Evolutionary conservation across 2,888 invertebrate species (phyloP), one percentile per base, ranked within the genome.

Genomic region (Hanleya hanleyi): DNA sequence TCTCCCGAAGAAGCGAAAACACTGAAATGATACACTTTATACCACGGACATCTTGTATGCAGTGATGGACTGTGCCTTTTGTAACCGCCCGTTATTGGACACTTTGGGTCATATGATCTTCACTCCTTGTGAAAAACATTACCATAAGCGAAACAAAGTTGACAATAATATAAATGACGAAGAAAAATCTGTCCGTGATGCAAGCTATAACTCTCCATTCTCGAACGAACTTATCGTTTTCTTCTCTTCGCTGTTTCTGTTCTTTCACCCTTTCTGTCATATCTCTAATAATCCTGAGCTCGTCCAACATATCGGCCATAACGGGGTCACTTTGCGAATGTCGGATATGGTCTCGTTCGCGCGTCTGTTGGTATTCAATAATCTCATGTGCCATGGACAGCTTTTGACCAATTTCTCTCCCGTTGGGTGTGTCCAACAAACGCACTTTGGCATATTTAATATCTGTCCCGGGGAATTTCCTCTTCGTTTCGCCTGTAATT

Each of bases 131-230:
- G 29, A 84, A 81, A 71, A 88, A 86, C 64, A 88, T 86, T 37
- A 86, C 76, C n/a, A 86, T 72, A 6, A 88, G 82, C 12, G 86
- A 84, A 6, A 84, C 71, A 37, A 84, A 74, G 67, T 88, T 87
- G 64, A 87, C 81, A 26, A 86, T 22, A 15, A 89, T 70, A 75
- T 88, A 88, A 35, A 83, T 75, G 51, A 84, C 80, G 71, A 89
- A 87, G 79, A 89, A 86, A 32, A 87, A 72, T 50, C 88, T 75
- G 74, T 88, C 89, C 0, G 87, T 85, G 18, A 88, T 83, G 70
- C 86, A 83, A 62, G 87, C 87, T 61, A 89, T 87, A 15, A 87
- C 82, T 70, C 85, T 79, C 88, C 88, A 88, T 66, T 88, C 88
- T 26, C 85, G 74, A 12, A 86, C 74, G 65, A 81, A 80, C 70